Base-by-base conservation (phyloP, 1,140 invertebrate genomes). In the Pteromalus puparum region DNA sequence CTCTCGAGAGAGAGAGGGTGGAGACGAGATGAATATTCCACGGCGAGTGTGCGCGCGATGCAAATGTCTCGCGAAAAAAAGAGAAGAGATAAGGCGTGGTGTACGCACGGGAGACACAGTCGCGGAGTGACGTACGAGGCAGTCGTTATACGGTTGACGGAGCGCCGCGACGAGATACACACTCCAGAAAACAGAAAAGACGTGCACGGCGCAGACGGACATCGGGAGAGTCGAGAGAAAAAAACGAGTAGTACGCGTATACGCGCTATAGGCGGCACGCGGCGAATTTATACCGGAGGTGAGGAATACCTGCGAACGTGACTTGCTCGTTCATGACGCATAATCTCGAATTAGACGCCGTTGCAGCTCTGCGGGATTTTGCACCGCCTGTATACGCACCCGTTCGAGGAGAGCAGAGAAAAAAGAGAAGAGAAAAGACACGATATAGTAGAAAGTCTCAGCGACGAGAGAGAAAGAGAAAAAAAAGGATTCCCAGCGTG, bases 71-170 rank as follows among this genome's bases (percentile, higher is more conserved):
- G 65, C 38, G 48, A 72, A 46, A 73, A 34, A 61, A 34, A 81
- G 24, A 61, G 38, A 65, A 73, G 42, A 81, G 68, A 73, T 53
- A 73, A 75, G 53, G 67, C 38, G 48, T 38, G 72, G 73, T 42
- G 73, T 46, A 13, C 38, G 72, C 38, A 26, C n/a, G 34, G 38
- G 15, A 75, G 68, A 34, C 30, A 34, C 68, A 30, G n/a, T 38
- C 74, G 38, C 46, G 72, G 65, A 76, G 73, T 82, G 86, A 86
- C 81, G 82, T 80, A 86, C 72, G 81, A 78, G 46, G 42, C 30
- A 74, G 76, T 30, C 76, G 61, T 80, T 81, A n/a, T n/a, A 65
- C 65, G 67, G 53, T 79, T 86, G 75, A 79, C 79, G 74, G 74
- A 76, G 65, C 53, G n/a, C 53, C 70, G 77, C 78, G 78, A 79